These are phyloP conservation scores for Rhinoptilus africanus DNA, from an alignment of 2,113 vertebrate species.

Conservation along the genomic window DNA sequence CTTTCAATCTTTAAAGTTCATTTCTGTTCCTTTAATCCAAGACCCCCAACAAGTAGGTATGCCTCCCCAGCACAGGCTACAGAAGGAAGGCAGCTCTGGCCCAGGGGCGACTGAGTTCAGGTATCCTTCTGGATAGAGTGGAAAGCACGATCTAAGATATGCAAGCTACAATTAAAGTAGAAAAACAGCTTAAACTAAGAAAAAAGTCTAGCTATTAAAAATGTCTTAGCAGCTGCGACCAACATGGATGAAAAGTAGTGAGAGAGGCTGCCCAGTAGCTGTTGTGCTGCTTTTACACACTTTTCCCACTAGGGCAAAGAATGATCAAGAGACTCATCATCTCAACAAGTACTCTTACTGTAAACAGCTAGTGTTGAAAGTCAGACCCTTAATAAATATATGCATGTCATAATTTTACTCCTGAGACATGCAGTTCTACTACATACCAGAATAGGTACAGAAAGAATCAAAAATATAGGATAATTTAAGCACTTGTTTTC, in stretches of 20 bases:
- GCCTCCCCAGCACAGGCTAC: background rate
- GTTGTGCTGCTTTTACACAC: background rate
- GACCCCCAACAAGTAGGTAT: background rate
- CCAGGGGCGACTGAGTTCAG: background rate
- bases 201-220: background rate
- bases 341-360: background rate
- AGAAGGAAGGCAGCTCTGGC: background rate
- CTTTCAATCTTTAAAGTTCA: background rate
- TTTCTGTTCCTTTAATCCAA: background rate
- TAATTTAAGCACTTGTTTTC: background rate
- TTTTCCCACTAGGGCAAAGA: background rate
- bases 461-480: background rate
- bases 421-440: background rate
- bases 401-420: background rate
- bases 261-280: background rate
- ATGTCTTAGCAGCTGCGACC: background rate
- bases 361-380: background rate
- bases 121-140: background rate
- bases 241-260: background rate
- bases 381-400: background rate
- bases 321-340: conserved; percentile 42
- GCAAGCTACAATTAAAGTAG: background rate
- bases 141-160: background rate
- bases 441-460: background rate
- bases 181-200: background rate